Evolutionary conservation across 2,888 invertebrate genomes (phyloP).

Genomic region (Fragum fragum): DNA sequence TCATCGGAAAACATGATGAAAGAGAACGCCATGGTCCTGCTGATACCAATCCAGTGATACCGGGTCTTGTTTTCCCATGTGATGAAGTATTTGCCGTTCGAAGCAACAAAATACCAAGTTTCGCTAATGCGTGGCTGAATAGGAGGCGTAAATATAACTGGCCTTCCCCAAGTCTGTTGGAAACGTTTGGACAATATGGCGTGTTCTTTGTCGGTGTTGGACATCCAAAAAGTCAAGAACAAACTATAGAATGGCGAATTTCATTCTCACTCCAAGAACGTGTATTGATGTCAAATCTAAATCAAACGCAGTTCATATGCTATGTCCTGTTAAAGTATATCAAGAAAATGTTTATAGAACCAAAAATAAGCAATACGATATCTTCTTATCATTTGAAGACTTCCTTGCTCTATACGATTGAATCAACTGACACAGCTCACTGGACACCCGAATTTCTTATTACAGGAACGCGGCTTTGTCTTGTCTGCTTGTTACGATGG

Average conservation of each 20-base stretch:
- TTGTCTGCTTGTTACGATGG: background rate
- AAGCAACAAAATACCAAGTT: too few relatives aligned
- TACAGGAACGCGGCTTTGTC: background rate
- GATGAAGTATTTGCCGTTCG: background rate
- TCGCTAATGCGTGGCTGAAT: background rate
- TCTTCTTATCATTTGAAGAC: constrained; percentile 8
- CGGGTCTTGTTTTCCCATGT: background rate
- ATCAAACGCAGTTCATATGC: background rate
- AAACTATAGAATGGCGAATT: background rate
- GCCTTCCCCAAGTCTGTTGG: background rate
- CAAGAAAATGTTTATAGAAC: background rate
- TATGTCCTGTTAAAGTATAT: background rate
- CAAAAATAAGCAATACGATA: background rate
- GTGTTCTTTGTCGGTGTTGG: constrained; percentile 4
- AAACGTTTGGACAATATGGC: background rate
- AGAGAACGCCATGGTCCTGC: background rate
- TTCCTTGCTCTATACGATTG: constrained; percentile 1
- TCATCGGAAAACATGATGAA: background rate
- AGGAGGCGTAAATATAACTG: background rate
- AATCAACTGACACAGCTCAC: background rate
- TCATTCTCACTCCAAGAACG: constrained; percentile 11
- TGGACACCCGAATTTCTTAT: constrained; percentile 5
- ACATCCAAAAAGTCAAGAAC: background rate
- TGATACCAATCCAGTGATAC: background rate
- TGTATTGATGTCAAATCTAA: constrained; percentile 1